Evolutionary conservation across 2,797 vertebrate species (phyloP).

Genomic region (Galago senegalensis): DNA sequence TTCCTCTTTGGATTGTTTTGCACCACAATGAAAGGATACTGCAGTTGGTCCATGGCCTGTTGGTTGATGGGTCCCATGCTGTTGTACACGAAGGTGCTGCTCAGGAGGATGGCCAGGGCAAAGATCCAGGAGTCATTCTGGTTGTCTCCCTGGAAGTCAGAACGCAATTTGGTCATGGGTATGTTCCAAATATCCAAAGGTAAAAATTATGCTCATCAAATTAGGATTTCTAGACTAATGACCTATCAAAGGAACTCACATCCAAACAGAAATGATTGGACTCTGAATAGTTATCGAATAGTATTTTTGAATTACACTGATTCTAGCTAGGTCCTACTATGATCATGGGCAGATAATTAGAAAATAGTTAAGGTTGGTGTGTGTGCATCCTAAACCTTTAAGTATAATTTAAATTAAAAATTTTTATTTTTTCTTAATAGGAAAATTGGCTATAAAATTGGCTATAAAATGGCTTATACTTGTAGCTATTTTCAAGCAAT

Average conservation of each 20-base stretch:
- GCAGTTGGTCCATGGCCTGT: no score
- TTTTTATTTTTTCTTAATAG: neutral
- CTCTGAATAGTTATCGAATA: neutral
- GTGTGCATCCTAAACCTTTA: neutral
- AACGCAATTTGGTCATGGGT: neutral
- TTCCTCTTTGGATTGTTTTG: no score
- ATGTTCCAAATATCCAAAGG: neutral
- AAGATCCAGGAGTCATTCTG: slow-evolving; percentile 83
- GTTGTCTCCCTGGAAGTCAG: slow-evolving; percentile 74
- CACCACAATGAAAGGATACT: no score
- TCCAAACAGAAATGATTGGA: neutral
- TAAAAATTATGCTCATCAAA: neutral
- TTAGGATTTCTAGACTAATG: neutral
- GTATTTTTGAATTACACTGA: neutral
- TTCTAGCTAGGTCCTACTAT: neutral
- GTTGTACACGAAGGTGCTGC: no score
- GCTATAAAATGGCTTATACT: neutral
- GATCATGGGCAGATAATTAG: neutral
- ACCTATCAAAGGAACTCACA: neutral
- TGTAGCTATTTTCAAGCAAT: neutral
- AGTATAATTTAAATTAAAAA: neutral
- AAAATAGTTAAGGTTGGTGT: neutral
- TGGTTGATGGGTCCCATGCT: no score
- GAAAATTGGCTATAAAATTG: neutral
- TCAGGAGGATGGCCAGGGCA: no score